Percentiles rank a stretch among this genome's conserved stretches.
These are phyloP conservation scores for Bovichtus diacanthus DNA, from an alignment of 2,797 vertebrate genomes.

Conservation along the genomic window DNA sequence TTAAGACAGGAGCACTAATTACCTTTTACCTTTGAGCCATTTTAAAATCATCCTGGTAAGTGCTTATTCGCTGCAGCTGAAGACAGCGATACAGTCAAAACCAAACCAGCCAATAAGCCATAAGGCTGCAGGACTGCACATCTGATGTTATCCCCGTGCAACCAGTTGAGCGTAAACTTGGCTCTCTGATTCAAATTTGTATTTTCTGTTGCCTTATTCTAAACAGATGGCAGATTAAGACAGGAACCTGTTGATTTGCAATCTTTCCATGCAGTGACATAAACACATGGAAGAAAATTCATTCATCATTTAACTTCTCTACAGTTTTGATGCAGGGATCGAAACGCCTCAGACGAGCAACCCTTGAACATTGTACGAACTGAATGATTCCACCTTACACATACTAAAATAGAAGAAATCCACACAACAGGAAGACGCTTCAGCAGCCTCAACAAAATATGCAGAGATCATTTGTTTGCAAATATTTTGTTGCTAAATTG, in stretches of 20 bases:
- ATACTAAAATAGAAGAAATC: neutral
- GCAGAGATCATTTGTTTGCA: neutral
- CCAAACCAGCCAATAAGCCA: constrained; percentile 65
- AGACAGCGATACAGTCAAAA: constrained; percentile 56
- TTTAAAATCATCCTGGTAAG: constrained; percentile 35
- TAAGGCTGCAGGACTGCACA: constrained; percentile 52
- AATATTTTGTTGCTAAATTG: neutral
- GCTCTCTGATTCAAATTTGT: constrained; percentile 73
- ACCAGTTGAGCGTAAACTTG: constrained; percentile 73
- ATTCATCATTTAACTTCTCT: neutral
- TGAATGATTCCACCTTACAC: neutral
- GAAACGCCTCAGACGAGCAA: neutral
- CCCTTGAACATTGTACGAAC: neutral
- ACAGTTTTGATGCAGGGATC: neutral
- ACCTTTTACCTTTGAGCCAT: constrained; percentile 13
- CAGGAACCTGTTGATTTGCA: constrained; percentile 55
- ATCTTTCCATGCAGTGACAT: constrained; percentile 4
- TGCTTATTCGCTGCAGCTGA: constrained; percentile 54
- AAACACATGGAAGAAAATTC: constrained; percentile 1
- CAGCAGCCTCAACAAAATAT: neutral
- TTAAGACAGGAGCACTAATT: constrained; percentile 10
- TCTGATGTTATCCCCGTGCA: constrained; percentile 70
- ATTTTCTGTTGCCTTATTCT: constrained; percentile 72
- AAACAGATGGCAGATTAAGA: constrained; percentile 77
- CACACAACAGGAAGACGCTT: neutral